Evolutionary conservation across 2,888 invertebrate species (phyloP).

Genomic region (Eugnorisma glareosa): DNA sequence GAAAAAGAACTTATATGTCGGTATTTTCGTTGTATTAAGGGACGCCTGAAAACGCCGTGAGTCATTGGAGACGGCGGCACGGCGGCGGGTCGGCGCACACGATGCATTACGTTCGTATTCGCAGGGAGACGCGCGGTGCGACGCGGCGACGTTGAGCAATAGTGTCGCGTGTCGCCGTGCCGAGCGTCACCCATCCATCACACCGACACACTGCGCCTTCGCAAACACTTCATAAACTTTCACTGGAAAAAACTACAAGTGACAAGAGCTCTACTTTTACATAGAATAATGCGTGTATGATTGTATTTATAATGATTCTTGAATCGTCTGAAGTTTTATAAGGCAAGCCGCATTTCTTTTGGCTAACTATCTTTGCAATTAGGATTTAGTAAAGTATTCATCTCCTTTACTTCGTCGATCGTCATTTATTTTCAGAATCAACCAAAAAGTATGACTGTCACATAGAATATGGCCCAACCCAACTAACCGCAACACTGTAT

Average conservation of each 20-base stretch:
- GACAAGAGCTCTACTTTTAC: slow-evolving; percentile 73
- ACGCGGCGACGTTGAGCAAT: slow-evolving; percentile 84
- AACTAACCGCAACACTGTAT: background rate
- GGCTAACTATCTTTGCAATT: background rate
- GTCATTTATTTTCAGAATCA: background rate
- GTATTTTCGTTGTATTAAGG: background rate
- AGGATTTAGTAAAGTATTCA: background rate
- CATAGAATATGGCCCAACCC: background rate
- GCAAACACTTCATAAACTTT: slow-evolving; percentile 78
- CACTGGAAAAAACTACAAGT: slow-evolving; percentile 58
- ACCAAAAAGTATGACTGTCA: background rate
- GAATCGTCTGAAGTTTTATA: background rate
- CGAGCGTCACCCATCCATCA: slow-evolving; percentile 81
- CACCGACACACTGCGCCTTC: slow-evolving; percentile 74
- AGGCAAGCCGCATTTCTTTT: background rate
- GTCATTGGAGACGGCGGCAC: slow-evolving; percentile 68
- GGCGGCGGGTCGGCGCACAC: slow-evolving; percentile 52
- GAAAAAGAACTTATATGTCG: background rate
- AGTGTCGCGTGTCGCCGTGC: slow-evolving; percentile 73
- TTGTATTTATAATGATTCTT: background rate
- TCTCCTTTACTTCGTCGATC: background rate
- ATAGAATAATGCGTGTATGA: slow-evolving; percentile 21
- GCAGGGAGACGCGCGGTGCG: slow-evolving; percentile 53
- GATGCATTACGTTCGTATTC: slow-evolving; percentile 82
- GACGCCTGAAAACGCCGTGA: slow-evolving; percentile 19